Percentiles rank a stretch among this genome's conserved stretches.
Evolutionary conservation across 2,888 invertebrate genomes (phyloP).

Genomic region (Xylophagus ater): DNA sequence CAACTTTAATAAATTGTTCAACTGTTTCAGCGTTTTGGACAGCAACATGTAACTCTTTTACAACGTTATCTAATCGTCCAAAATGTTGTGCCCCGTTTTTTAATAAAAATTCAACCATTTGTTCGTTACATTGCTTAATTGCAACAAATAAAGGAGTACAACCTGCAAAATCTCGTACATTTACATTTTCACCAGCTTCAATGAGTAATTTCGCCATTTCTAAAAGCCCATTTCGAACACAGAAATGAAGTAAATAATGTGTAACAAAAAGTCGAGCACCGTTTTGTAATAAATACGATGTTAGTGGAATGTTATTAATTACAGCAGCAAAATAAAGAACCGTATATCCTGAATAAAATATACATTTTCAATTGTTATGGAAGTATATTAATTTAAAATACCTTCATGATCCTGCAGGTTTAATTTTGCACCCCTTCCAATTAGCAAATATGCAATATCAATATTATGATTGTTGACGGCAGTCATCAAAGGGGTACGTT

Average conservation of each 20-base stretch:
- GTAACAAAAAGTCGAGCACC: slow-evolving; percentile 61
- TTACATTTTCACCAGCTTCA: slow-evolving; percentile 28
- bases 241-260: slow-evolving; percentile 57
- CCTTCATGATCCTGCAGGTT: slow-evolving; percentile 59
- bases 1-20: slow-evolving; percentile 23
- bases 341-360: slow-evolving; percentile 23
- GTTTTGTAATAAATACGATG: slow-evolving; percentile 42
- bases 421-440: slow-evolving; percentile 49
- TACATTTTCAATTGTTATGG: not conserved
- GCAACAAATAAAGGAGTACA: slow-evolving; percentile 61
- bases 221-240: slow-evolving; percentile 50
- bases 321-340: slow-evolving; percentile 31
- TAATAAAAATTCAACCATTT: slow-evolving; percentile 48
- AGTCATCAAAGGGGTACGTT: slow-evolving; percentile 44
- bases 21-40: slow-evolving; percentile 28
- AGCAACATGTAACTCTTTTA: slow-evolving; percentile 27
- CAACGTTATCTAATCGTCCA: slow-evolving; percentile 45
- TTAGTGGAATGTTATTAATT: slow-evolving; percentile 26
- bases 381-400: slow-evolving; percentile 20
- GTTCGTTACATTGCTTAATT: slow-evolving; percentile 51
- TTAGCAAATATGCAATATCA: slow-evolving; percentile 44
- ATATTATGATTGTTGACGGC: slow-evolving; percentile 29
- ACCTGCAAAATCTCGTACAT: slow-evolving; percentile 37
- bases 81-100: slow-evolving; percentile 49
- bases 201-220: slow-evolving; percentile 30